Evolutionary conservation across 1,140 invertebrate species (phyloP), one percentile per base, ranked within the genome.

Genomic region (Aporrectodea caliginosa): DNA sequence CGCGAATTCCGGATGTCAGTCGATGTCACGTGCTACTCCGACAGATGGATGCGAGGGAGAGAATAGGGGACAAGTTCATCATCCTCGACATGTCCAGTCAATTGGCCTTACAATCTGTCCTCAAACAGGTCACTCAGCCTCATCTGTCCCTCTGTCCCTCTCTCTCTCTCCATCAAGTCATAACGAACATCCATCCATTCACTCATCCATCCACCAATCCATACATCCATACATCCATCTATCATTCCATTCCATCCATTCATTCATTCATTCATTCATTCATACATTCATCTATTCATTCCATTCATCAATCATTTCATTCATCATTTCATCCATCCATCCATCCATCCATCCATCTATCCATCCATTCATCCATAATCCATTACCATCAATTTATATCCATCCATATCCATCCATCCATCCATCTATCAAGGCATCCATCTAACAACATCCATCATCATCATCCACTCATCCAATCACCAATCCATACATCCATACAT

Each of bases 81-180:
- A 80, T 86, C 1, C 78, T 85, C 34, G 85, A 86, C 69, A 75
- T 86, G 14, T 83, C 83, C 0, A 83, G 82, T 0, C 74, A 75
- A 16, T 71, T 73, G 2, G 82, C 84, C 32, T 84, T 83, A 68
- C 82, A 83, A 71, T 33, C 77, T 2, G 82, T 85, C 1, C 77
- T 85, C 69, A 82, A 83, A 72, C 84, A 85, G 84, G 84, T 86
- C n/a, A n/a, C n/a, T n/a, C n/a, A n/a, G n/a, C n/a, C n/a, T n/a
- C n/a, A n/a, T n/a, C n/a, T n/a, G n/a, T n/a, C n/a, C n/a, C n/a
- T n/a, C n/a, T n/a, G n/a, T n/a, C n/a, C n/a, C n/a, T n/a, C n/a
- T n/a, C n/a, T n/a, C n/a, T n/a, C n/a, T n/a, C n/a, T 73, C 29
- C 14, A 73, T 30, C 29, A 16, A 73, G 16, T 30, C 71, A 73